Conservation (phyloP, 2,797 vertebrate genomes). For the Tiaroga cobitis region DNA sequence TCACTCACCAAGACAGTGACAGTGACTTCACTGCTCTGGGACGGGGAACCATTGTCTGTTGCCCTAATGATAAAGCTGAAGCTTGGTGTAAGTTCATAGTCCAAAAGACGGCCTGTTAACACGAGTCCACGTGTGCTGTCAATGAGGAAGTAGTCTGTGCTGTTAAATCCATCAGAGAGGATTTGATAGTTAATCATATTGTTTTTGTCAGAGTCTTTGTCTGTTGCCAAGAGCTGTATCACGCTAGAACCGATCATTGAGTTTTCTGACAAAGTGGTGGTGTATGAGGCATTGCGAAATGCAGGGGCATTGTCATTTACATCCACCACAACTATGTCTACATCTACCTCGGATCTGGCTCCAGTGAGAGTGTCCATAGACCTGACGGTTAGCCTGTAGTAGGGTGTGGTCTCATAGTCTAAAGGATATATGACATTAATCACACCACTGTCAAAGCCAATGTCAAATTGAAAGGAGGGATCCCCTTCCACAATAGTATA, state of each 20-base stretch:
- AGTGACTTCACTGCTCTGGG: constrained; percentile 83
- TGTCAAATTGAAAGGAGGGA: constrained; percentile 87
- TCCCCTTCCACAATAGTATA: constrained; percentile 92
- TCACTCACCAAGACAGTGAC: constrained; percentile 86
- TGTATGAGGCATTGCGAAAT: constrained; percentile 84
- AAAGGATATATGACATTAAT: constrained; percentile 86
- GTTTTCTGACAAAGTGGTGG: constrained; percentile 85
- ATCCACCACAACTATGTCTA: constrained; percentile 91
- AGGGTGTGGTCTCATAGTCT: constrained; percentile 89
- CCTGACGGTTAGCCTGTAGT: constrained; percentile 88
- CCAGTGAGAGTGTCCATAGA: constrained; percentile 91
- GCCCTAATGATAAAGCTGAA: constrained; percentile 87
- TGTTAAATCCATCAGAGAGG: constrained; percentile 84
- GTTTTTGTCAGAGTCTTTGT: constrained; percentile 89
- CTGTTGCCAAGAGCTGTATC: constrained; percentile 84
- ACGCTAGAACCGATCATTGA: constrained; percentile 86
- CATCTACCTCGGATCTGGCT: constrained; percentile 89
- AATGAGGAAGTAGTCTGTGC: constrained; percentile 87
- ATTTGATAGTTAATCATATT: constrained; percentile 87
- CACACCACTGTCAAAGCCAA: constrained; percentile 92
- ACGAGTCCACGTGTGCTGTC: constrained; percentile 87
- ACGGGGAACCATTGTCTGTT: constrained; percentile 86
- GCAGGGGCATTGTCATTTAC: constrained; percentile 92
- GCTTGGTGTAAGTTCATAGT: constrained; percentile 86
- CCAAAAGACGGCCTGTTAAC: constrained; percentile 83